These are phyloP conservation scores for Clarias gariepinus DNA, from an alignment of 2,113 vertebrate genomes.

Conservation along the genomic window DNA sequence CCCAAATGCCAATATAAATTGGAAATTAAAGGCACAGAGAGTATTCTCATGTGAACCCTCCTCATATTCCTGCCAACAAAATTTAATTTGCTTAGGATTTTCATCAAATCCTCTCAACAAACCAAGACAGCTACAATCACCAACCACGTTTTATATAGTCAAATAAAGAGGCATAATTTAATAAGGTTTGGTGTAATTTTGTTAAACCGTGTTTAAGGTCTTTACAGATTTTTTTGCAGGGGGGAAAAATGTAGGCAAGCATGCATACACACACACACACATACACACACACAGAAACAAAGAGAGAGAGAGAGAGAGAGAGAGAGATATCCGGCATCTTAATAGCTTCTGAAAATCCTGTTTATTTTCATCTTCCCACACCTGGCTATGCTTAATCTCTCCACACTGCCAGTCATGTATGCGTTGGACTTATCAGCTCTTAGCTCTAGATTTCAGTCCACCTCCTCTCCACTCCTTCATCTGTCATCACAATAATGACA, in stretches of 20 bases:
- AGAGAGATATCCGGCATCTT: neutral
- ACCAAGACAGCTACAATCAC: constrained; percentile 9
- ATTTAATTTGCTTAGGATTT: constrained; percentile 21
- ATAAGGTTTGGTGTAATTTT: constrained; percentile 29
- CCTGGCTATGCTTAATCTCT: constrained; percentile 45
- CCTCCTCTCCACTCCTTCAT: constrained; percentile 44
- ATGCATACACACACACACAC: neutral
- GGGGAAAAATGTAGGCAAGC: neutral
- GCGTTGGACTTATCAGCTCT: constrained; percentile 41
- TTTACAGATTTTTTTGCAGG: constrained; percentile 27
- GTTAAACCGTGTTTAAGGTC: constrained; percentile 23
- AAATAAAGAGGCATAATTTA: constrained; percentile 22
- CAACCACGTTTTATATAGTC: constrained; percentile 13
- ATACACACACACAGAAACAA: constrained; percentile 27
- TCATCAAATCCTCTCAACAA: constrained; percentile 29
- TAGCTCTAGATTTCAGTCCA: constrained; percentile 37
- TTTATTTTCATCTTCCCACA: constrained; percentile 49
- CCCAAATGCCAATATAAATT: constrained; percentile 16
- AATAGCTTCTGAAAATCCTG: constrained; percentile 14
- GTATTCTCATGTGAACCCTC: constrained; percentile 21
- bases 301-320: neutral
- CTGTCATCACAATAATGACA: constrained; percentile 30
- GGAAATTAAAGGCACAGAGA: constrained; percentile 6
- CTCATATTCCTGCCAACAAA: constrained; percentile 17
- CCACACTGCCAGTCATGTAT: constrained; percentile 38